A percentile compares a stretch with the other conserved stretches of the same genome.
Evolutionary conservation across 2,888 invertebrate species (phyloP).

Genomic region (Aspidiotus rigidus): DNA sequence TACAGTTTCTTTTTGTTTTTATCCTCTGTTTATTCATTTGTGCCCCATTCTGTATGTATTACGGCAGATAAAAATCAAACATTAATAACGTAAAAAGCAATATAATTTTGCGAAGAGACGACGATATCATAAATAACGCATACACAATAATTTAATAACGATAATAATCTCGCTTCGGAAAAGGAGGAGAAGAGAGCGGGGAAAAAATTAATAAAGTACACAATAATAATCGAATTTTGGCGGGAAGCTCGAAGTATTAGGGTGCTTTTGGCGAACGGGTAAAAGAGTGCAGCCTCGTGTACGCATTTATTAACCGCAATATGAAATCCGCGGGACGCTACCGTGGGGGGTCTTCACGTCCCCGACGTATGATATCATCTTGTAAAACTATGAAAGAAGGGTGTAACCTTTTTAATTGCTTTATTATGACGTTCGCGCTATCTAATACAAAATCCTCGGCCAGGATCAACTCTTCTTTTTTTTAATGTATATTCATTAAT

Average conservation of each 20-base stretch:
- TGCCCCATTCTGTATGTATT: no score
- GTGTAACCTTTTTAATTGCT: conserved; percentile 33
- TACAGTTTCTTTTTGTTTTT: no score
- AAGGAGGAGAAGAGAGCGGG: conserved; percentile 21
- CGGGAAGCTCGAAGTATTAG: conserved; percentile 18
- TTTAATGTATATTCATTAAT: conserved; percentile 13
- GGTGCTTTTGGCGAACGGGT: conserved; percentile 20
- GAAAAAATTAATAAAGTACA: conserved; percentile 33
- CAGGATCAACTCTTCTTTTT: conserved; percentile 29
- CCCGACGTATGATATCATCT: conserved; percentile 32
- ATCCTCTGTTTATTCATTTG: no score
- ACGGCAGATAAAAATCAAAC: conserved; percentile 6
- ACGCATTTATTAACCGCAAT: conserved; percentile 32
- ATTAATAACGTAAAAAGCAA: conserved; percentile 9
- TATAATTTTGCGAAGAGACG: conserved; percentile 12
- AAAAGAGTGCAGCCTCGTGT: conserved; percentile 30
- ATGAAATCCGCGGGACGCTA: conserved; percentile 27
- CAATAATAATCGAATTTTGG: conserved; percentile 30
- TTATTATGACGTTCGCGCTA: conserved; percentile 31
- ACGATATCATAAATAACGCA: conserved; percentile 28
- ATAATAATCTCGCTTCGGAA: conserved; percentile 24
- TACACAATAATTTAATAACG: conserved; percentile 27
- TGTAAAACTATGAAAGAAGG: conserved; percentile 32
- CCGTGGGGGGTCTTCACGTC: conserved; percentile 28
- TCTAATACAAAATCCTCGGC: conserved; percentile 25